Base-by-base conservation (phyloP, 2,113 vertebrate species). In the Acanthochromis polyacanthus region DNA sequence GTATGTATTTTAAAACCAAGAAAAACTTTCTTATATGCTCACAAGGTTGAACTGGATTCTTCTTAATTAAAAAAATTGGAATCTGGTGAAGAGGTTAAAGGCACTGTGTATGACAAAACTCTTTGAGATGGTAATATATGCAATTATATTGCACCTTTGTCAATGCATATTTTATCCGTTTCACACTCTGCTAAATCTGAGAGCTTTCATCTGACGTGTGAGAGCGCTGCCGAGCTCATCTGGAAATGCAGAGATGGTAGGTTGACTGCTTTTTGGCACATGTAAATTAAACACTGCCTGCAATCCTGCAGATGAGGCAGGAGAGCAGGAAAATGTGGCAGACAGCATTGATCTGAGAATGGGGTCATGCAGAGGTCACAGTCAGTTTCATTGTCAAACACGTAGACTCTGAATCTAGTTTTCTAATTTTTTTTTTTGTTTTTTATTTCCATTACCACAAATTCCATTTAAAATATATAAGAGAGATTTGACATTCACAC, bases 41-140 rank as follows among this genome's bases (percentile, higher is more conserved):
- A 56, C 23, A 72, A 68, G 51, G 71, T 77, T 55, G 55, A 81
- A 76, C 12, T 69, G 36, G 58, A 81, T 71, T 28, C 19, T 74
- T 52, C 43, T 51, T 4, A 25, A 71, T 80, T 69, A 64, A 61
- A 36, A 36, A 80, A 72, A 50, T 43, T 14, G 38, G 10, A 0
- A 71, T 70, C 32, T 8, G 12, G 20, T 8, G 10, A 67, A 69
- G 28, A 58, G 12, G 22, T 25, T 23, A 36, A 61, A 67, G 20
- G 55, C 2, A 20, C 40, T n/a, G 20, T 16, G 43, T 23, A 5
- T 46, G 58, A 63, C 36, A 59, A 53, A 75, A 52, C 60, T 12
- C 59, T 64, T 55, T 52, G 12, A 19, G 23, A 87, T 66, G 56
- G 25, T 66, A 75, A 72, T 79, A 59, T 65, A 71, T 61, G 65